phyloP scores from a whole-genome alignment of 1,140 invertebrate species.

The Heliothis virescens region DNA sequence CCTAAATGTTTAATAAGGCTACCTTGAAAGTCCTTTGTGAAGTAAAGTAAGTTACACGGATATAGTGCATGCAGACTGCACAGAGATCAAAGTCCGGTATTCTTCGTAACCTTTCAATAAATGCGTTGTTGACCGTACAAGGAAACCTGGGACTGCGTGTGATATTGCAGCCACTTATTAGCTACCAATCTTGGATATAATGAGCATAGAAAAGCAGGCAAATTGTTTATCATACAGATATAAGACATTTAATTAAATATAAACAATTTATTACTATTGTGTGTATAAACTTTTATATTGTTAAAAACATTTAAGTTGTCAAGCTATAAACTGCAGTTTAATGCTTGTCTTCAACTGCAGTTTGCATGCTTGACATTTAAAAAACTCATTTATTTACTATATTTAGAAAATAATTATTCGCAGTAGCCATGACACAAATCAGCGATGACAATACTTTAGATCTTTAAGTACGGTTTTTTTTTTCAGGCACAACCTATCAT shows the following conservation, averaged over 20 bases:
- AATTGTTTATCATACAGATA: background rate
- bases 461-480: background rate
- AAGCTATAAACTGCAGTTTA: too few species aligned
- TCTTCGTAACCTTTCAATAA: slow-evolving; percentile 42
- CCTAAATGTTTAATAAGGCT: background rate
- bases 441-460: background rate
- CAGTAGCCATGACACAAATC: background rate
- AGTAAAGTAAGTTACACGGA: slow-evolving; percentile 17
- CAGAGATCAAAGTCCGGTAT: slow-evolving; percentile 34
- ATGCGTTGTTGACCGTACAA: slow-evolving; percentile 25
- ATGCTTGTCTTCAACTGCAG: too few species aligned
- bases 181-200: background rate
- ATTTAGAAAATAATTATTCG: background rate
- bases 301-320: background rate
- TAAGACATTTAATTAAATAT: slow-evolving; percentile 4
- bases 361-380: too few species aligned
- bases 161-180: slow-evolving; percentile 28
- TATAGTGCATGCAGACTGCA: slow-evolving; percentile 30
- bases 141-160: slow-evolving; percentile 34
- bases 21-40: slow-evolving; percentile 59
- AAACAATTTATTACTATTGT: background rate
- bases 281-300: background rate
- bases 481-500: too few species aligned
- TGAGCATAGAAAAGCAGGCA: slow-evolving; percentile 17
- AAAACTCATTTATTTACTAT: too few species aligned